phyloP scores from a whole-genome alignment of 1,140 invertebrate species.

The Atopsyche davidsoni region DNA sequence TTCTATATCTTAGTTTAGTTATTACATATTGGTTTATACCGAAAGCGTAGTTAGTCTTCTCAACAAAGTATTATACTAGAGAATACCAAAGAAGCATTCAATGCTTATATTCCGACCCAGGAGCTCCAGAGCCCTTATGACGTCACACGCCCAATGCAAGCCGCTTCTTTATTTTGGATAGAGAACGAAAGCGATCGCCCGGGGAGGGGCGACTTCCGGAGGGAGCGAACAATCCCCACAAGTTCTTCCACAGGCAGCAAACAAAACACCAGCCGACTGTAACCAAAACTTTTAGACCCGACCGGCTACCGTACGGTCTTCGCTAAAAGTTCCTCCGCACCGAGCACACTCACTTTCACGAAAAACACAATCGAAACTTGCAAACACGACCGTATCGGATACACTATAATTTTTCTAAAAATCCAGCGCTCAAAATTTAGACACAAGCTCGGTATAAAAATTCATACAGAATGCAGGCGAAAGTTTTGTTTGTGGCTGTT shows the following conservation, averaged over 20 bases:
- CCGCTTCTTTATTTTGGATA: slow-evolving; percentile 23
- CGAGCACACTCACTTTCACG: not conserved
- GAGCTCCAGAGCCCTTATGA: too few species aligned
- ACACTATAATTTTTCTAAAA: slow-evolving; percentile 16
- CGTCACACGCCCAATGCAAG: slow-evolving; percentile 19
- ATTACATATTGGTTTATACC: too few species aligned
- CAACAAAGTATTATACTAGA: too few species aligned
- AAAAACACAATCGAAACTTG: slow-evolving; percentile 6
- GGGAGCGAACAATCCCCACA: not conserved
- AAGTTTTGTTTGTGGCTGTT: slow-evolving; percentile 7
- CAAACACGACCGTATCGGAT: slow-evolving; percentile 10
- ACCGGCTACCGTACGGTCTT: not conserved
- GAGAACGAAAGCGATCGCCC: slow-evolving; percentile 22
- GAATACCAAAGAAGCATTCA: too few species aligned
- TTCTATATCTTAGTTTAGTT: too few species aligned
- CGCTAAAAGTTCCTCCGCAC: slow-evolving; percentile 4
- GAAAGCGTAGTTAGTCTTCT: too few species aligned
- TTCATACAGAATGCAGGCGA: not conserved
- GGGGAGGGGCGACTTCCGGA: slow-evolving; percentile 25
- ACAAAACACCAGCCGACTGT: not conserved
- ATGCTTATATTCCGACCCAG: too few species aligned
- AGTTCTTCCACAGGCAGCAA: not conserved
- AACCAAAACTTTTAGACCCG: not conserved
- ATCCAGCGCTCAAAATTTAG: not conserved
- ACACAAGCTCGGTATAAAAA: not conserved